phyloP scores from a whole-genome alignment of 1,140 invertebrate species.

The Himalopsyche phryganea region DNA sequence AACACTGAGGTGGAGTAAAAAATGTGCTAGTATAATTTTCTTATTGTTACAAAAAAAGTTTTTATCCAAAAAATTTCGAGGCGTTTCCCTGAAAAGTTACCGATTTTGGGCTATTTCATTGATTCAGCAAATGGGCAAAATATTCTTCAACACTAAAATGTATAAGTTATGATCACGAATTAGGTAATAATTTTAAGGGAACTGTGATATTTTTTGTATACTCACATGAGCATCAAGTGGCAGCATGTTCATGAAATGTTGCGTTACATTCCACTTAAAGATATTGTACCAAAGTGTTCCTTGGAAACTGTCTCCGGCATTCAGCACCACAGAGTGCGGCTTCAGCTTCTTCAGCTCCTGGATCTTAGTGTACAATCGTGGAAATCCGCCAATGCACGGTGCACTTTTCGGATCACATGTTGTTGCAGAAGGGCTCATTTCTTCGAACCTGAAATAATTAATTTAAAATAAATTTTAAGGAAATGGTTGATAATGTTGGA shows the following conservation, averaged over 20 bases:
- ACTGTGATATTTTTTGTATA: too few species aligned
- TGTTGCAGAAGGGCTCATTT: constrained; percentile 59
- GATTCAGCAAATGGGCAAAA: too few species aligned
- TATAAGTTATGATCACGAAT: too few species aligned
- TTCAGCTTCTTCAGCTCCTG: constrained; percentile 52
- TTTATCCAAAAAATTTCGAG: too few species aligned
- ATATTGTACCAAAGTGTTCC: constrained; percentile 82
- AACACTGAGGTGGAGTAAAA: too few species aligned
- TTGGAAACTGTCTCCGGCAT: constrained; percentile 82
- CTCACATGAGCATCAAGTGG: constrained; percentile 76
- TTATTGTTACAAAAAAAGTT: too few species aligned
- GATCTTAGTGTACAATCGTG: constrained; percentile 61
- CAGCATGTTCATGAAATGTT: constrained; percentile 71
- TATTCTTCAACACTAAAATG: too few species aligned
- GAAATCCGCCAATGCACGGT: constrained; percentile 68
- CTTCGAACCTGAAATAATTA: constrained; percentile 59
- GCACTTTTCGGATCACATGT: constrained; percentile 52
- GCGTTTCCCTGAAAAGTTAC: too few species aligned
- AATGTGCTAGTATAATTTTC: too few species aligned
- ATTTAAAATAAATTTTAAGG: not conserved
- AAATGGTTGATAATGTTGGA: too few species aligned
- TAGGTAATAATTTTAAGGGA: too few species aligned
- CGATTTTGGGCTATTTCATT: too few species aligned
- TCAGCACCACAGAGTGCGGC: constrained; percentile 68
- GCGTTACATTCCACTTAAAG: constrained; percentile 68